Evolutionary conservation across 2,888 invertebrate species (phyloP).

Genomic region (Teinopalpus imperialis): DNA sequence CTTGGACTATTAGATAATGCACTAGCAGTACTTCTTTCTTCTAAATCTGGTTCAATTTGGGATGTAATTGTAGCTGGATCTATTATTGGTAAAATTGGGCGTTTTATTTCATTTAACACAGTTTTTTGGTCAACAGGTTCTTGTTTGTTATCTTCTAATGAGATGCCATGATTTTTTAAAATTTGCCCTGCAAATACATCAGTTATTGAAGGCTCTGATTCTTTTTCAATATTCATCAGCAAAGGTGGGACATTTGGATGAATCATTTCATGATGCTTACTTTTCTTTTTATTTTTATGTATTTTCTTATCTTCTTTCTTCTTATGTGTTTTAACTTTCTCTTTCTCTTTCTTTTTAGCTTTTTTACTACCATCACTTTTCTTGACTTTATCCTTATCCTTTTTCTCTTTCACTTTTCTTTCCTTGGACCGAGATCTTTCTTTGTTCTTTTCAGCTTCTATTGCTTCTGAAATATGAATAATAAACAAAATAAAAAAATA

Average conservation of each 20-base stretch:
- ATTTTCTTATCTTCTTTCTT: conserved; percentile 70
- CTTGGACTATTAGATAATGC: conserved; percentile 38
- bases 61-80: conserved; percentile 65
- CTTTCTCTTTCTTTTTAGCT: conserved; percentile 65
- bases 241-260: conserved; percentile 73
- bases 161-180: conserved; percentile 74
- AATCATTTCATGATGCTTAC: conserved; percentile 65
- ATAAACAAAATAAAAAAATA: no score
- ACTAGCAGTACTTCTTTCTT: conserved; percentile 54
- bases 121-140: conserved; percentile 52
- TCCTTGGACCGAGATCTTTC: conserved; percentile 69
- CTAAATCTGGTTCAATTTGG: conserved; percentile 41
- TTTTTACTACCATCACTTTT: conserved; percentile 59
- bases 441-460: conserved; percentile 51
- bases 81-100: conserved; percentile 67
- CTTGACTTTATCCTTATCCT: conserved; percentile 61
- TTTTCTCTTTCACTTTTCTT: conserved; percentile 64
- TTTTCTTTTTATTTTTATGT: conserved; percentile 68
- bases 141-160: conserved; percentile 48
- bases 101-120: conserved; percentile 47
- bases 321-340: conserved; percentile 48
- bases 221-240: conserved; percentile 73
- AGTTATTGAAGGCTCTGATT: conserved; percentile 80
- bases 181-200: conserved; percentile 85
- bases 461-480: conserved; percentile 40